Base-by-base conservation (phyloP, 2,113 vertebrate genomes). In the Agelaius tricolor region DNA sequence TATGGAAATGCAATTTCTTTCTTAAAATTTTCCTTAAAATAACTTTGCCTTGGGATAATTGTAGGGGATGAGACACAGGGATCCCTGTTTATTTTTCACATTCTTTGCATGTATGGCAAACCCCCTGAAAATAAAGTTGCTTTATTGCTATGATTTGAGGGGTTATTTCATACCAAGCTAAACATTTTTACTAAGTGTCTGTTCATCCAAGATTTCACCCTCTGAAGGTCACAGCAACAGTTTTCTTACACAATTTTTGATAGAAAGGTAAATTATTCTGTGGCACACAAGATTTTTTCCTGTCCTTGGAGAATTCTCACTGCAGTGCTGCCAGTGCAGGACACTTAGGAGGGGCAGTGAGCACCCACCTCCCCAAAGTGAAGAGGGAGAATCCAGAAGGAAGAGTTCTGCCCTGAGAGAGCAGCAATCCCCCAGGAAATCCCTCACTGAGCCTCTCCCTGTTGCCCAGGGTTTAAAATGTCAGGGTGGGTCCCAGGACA, bases 1-100 rank as follows among this genome's bases (percentile, higher is more conserved):
- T 47, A 94, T 87, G 61, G 68, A 96, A 97, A 97, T 89, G 14
- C 74, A 44, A 63, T 82, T 65, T 51, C 30, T n/a, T 44, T 12
- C 57, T 57, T 61, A 84, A 94, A 78, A 54, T 65, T 62, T 89
- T 39, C 35, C 31, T 91, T 47, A 43, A 54, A 77, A 52, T 49
- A 39, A 28, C 17, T 52, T 84, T 54, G 35, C 12, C 88, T 92
- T 57, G 31, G 23, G 15, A 12, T 54, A 84, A 35, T 46, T 69
- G 11, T 14, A 62, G 18, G 13, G 22, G 14, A 55, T 58, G 26
- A 71, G 52, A 58, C 21, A 49, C 18, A 33, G 19, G 62, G 20
- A 77, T 41, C 17, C n/a, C 16, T 30, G 16, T 33, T 69, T 69
- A 13, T 11, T 86, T 87, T 76, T 49, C 13, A 11, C 11, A 21